These are phyloP conservation scores for Lottia gigantea DNA, from an alignment of 2,888 invertebrate genomes.

Conservation along the genomic window DNA sequence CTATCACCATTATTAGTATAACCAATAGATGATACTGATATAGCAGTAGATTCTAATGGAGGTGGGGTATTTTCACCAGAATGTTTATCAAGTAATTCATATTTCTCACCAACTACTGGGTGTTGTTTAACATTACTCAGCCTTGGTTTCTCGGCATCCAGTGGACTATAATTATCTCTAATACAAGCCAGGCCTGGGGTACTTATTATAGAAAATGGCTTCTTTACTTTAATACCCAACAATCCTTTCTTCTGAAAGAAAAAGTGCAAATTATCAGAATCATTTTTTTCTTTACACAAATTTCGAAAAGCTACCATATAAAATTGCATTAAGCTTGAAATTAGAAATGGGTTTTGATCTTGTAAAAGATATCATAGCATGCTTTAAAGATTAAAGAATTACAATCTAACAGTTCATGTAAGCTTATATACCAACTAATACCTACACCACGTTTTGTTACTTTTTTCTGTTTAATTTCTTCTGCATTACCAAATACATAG, in stretches of 20 bases:
- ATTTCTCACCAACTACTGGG: not conserved
- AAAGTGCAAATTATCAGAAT: not conserved
- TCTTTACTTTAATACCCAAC: constrained; percentile 41
- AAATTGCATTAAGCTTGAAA: too few relatives aligned
- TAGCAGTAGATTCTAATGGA: constrained; percentile 2
- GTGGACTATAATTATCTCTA: constrained; percentile 49
- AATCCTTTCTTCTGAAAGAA: constrained; percentile 47
- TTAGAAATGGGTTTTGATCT: too few relatives aligned
- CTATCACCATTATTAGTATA: not conserved
- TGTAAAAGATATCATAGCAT: too few relatives aligned
- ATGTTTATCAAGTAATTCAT: constrained; percentile 3
- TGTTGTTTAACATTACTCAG: constrained; percentile 10
- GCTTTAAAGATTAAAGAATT: too few relatives aligned
- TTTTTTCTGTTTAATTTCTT: constrained; percentile 40
- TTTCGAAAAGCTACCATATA: too few relatives aligned
- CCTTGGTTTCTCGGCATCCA: constrained; percentile 30
- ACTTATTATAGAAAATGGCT: constrained; percentile 51
- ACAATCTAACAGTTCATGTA: too few relatives aligned
- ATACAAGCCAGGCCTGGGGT: constrained; percentile 53
- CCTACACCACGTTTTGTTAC: not conserved
- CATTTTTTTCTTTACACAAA: not conserved
- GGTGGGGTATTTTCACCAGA: constrained; percentile 9
- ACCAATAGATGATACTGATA: not conserved
- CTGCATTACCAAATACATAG: constrained; percentile 63
- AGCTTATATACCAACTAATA: too few relatives aligned